Conservation (phyloP, 2,888 invertebrate species). For the Prosapia bicincta region DNA sequence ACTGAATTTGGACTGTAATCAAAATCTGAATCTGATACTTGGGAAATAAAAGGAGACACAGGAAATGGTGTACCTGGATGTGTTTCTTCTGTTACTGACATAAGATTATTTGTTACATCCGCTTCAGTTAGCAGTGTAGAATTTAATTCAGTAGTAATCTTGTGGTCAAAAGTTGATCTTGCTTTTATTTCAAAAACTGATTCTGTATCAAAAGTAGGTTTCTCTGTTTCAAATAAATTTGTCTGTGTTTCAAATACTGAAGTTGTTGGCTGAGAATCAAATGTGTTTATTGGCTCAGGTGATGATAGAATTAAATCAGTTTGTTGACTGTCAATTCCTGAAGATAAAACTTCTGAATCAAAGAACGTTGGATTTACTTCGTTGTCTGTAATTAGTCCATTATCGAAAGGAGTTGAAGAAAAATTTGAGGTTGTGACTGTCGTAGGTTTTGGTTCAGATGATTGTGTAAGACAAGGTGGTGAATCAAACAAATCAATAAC, state of each 20-base stretch:
- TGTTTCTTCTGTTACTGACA: background rate
- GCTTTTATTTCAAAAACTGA: background rate
- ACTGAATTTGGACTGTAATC: background rate
- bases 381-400: background rate
- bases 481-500: slow-evolving; percentile 11
- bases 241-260: background rate
- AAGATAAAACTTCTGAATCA: background rate
- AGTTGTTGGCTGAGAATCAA: background rate
- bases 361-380: background rate
- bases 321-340: background rate
- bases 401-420: background rate
- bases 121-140: background rate
- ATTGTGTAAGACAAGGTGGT: slow-evolving; percentile 34
- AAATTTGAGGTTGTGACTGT: background rate
- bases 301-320: background rate
- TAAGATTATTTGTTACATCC: background rate
- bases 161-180: too few species aligned
- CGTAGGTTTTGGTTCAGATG: slow-evolving; percentile 16
- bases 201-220: slow-evolving; percentile 1
- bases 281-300: background rate
- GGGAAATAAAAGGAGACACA: slow-evolving; percentile 17
- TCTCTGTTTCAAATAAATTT: background rate
- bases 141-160: too few species aligned
- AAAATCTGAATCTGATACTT: slow-evolving; percentile 30
- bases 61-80: background rate